Evolutionary conservation across 2,113 vertebrate species (phyloP), one percentile per base, ranked within the genome.

Genomic region (Scalopus aquaticus): DNA sequence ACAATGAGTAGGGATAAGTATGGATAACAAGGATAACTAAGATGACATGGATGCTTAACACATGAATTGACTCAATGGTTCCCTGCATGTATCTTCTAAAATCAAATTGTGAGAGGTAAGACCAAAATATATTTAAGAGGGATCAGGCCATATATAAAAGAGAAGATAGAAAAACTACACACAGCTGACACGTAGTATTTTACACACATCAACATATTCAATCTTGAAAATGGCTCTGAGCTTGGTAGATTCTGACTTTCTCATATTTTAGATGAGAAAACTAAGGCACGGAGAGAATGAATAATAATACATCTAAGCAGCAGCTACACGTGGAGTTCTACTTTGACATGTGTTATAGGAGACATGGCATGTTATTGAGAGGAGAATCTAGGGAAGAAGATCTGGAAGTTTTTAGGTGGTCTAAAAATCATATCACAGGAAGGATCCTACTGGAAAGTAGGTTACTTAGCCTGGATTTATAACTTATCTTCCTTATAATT

Each of bases 401-500:
- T 12, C 0, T 20, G 42, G 28, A 70, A 8, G 0, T 10, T 87
- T 46, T 87, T 46, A 76, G 8, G 19, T 81, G 9, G 15, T 44
- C 4, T 78, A 62, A 78, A 79, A 77, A 81, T 20, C 30, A 1
- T 4, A 46, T 12, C 6, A 74, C 0, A 49, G 67, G 11, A 16
- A 77, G 9, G 44, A 28, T 67, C 54, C 58, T 62, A 28, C 30
- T 60, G 65, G 4, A 32, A 80, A 37, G 8, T 30, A 30, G 56
- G 76, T 9, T 30, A 78, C 19, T 81, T 62, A 91, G 64, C 19
- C 37, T 85, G 37, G 16, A 85, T 69, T 86, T 67, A 60, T 39
- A 81, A 88, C 20, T 91, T 86, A 49, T 16, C 15, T 72, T 88
- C 20, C 72, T 93, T 76, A 15, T 54, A 22, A 44, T 90, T 95